A percentile compares a stretch with the other conserved stretches of the same genome.
Evolutionary conservation across 2,797 vertebrate genomes (phyloP).

Genomic region (Micropoecilia bifurca): DNA sequence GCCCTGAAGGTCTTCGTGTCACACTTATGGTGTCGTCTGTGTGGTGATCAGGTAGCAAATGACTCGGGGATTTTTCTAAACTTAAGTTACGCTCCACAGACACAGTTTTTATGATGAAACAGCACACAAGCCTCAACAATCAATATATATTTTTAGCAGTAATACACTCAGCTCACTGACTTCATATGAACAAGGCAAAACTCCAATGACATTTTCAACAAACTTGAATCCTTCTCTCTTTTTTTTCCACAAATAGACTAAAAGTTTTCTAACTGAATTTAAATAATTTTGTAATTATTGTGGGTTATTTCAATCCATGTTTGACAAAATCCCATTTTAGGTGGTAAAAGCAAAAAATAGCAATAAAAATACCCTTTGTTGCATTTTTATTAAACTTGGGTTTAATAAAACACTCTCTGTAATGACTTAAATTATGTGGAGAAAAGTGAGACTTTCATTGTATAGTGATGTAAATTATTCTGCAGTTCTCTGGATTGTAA

Average conservation of each 20-base stretch:
- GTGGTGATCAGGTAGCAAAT: constrained; percentile 21
- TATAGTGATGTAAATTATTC: neutral
- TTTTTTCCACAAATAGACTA: neutral
- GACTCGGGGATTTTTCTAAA: constrained; percentile 20
- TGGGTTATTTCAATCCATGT: neutral
- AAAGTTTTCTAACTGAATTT: neutral
- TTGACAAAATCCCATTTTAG: neutral
- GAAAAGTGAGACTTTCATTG: neutral
- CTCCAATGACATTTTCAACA: neutral
- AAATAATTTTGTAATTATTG: neutral
- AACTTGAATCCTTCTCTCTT: neutral
- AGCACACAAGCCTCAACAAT: neutral
- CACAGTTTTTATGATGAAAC: neutral
- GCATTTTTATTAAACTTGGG: neutral
- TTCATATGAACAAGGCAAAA: neutral
- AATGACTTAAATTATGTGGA: neutral
- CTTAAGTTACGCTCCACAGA: constrained; percentile 6
- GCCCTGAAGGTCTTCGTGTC: constrained; percentile 33
- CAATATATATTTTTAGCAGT: neutral
- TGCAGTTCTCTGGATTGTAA: neutral
- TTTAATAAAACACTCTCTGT: neutral
- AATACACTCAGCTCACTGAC: neutral
- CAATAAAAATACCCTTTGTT: neutral
- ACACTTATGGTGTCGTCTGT: constrained; percentile 11
- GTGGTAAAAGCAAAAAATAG: neutral